Evolutionary conservation across 2,797 vertebrate species (phyloP), one percentile per base, ranked within the genome.

Genomic region (Yasuhikotakia modesta): DNA sequence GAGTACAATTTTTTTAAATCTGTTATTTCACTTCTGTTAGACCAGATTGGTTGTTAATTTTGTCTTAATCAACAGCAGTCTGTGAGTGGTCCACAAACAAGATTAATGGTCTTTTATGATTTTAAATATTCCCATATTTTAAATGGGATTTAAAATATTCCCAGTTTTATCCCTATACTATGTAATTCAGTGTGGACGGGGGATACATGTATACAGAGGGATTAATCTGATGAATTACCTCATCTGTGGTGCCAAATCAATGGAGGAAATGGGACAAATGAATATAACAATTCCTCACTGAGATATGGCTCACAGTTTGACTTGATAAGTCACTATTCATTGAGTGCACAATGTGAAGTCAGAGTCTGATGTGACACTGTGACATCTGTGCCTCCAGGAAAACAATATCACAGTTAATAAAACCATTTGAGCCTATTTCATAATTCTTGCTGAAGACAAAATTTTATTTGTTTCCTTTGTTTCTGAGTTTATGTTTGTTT

Each of bases 341-440:
- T 48, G 58, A 6, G 8, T 21, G 16, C 66, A 48, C 57, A 53
- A 46, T 27, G 45, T 46, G 65, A 76, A 22, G 24, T 16, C 66
- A 61, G 22, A 52, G 35, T n/a, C 35, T 70, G 46, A 64, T 43
- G 16, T 57, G 11, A 21, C 19, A 19, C 39, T 58, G 12, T 13
- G 70, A 80, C 57, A 75, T 52, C 22, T 13, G 46, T 45, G 21
- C 43, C 22, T 70, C 43, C 19, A 73, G 39, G 39, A 70, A 53
- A 63, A 68, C 71, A 74, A 69, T 39, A 58, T 35, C 57, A 32
- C 61, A 63, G 24, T 63, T 73, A 70, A 70, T 68, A 69, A 80
- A 74, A 43, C 35, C 10, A 55, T 73, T 45, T n/a, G 43, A 50
- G 52, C 69, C 39, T 27, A 17, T 63, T 4, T 73, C 7, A 10